Percentiles rank a stretch among this genome's conserved stretches.
These are phyloP conservation scores for Sycophaga agraensis DNA, from an alignment of 1,140 invertebrate genomes.

Conservation along the genomic window DNA sequence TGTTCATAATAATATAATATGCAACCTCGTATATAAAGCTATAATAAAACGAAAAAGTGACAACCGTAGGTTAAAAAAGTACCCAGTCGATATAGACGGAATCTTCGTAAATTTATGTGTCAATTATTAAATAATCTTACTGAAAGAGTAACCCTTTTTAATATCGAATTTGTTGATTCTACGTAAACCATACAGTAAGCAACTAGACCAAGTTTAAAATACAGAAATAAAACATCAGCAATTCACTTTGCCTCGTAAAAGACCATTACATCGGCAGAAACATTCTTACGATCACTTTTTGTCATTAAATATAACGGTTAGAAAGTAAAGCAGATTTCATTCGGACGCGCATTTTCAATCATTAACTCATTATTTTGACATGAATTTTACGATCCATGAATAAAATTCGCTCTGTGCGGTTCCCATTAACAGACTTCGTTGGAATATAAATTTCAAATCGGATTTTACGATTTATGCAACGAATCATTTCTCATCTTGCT, in stretches of 20 bases:
- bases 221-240: background rate
- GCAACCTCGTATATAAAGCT: too few species aligned
- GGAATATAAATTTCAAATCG: background rate
- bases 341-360: constrained; percentile 6
- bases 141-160: too few species aligned
- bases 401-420: constrained; percentile 2
- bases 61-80: too few species aligned
- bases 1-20: too few species aligned
- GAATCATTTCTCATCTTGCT: background rate
- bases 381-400: constrained; percentile 23
- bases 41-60: too few species aligned
- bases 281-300: constrained; percentile 11
- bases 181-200: too few species aligned
- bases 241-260: constrained; percentile 17
- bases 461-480: constrained; percentile 7
- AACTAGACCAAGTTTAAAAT: constrained; percentile 1
- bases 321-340: constrained; percentile 17
- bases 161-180: too few species aligned
- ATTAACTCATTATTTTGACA: constrained; percentile 23
- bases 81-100: too few species aligned
- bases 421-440: background rate
- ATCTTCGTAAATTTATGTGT: too few species aligned
- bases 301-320: constrained; percentile 24
- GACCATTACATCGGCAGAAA: constrained; percentile 10
- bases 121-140: too few species aligned